Base-by-base conservation (phyloP, 64 coral and sea anemone genomes). In the Dendronephthya gigantea region DNA sequence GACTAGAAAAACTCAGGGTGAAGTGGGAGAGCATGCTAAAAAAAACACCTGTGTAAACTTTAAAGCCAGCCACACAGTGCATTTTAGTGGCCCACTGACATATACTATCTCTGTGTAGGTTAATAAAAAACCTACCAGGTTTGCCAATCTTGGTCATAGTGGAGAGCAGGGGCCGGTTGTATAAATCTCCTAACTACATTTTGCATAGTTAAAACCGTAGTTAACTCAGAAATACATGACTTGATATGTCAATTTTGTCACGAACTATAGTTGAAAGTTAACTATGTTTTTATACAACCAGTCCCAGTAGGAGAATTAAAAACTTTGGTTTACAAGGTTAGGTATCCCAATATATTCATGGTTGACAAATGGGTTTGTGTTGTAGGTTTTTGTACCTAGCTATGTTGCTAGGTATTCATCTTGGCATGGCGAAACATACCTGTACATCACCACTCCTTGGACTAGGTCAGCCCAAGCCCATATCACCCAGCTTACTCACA, bases 371-470 rank as follows among this genome's bases (percentile, higher is more conserved):
- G 50, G 50, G 1, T 12, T 12, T 52, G 13, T 52, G n/a, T n/a
- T n/a, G n/a, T n/a, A n/a, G 55, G 12, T 62, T 62, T 62, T 7
- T 22, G 9, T 10, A 79, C 72, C 15, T 6, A 29, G 28, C 12
- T 79, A 79, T 79, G 10, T 79, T 39, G 36, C 7, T 9, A 9
- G 28, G 17, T 34, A 79, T 79, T 14, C 72, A 34, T 34, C 28
- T 79, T 35, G 72, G n/a, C n/a, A 79, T 35, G 10, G 9, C 29
- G 28, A 33, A 10, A 40, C 82, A 47, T 19, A 90, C 82, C 88
- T 90, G 84, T 33, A 85, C 84, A 84, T 90, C 83, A 9, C 88
- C 28, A 65, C 30, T 90, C 83, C 30, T 90, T 85, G 11, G 83
- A 90, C 88, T 83, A 90, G 25, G 88, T 66, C 62, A 85, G 62